phyloP scores from a whole-genome alignment of 2,797 vertebrate species.

The Mus spretus region DNA sequence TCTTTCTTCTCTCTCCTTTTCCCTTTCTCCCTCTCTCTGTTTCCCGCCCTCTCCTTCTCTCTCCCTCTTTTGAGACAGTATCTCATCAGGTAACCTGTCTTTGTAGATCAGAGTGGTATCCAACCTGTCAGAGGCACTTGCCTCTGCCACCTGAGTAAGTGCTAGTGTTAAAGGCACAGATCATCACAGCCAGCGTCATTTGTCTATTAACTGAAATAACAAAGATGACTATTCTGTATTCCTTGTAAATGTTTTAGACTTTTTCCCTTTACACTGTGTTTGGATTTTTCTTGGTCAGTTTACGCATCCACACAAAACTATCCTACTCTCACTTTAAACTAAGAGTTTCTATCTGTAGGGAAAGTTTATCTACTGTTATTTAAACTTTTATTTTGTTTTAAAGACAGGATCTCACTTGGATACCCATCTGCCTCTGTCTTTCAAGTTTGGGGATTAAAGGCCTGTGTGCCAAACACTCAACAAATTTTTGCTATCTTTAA shows the following conservation, averaged over 20 bases:
- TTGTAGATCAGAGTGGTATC: not conserved
- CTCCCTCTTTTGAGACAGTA: not conserved
- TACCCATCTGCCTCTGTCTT: not conserved
- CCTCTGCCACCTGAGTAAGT: not conserved
- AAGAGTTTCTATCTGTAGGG: not conserved
- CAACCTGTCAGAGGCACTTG: not conserved
- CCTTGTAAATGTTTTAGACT: slow-evolving; percentile 34
- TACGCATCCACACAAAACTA: not conserved
- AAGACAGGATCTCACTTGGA: not conserved
- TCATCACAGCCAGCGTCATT: too few species aligned
- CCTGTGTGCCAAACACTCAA: not conserved
- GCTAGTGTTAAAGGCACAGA: not conserved
- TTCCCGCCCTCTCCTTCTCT: too few species aligned
- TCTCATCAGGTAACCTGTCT: not conserved
- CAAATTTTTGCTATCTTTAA: slow-evolving; percentile 5
- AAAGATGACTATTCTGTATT: not conserved
- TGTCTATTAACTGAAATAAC: not conserved
- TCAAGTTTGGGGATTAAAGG: not conserved
- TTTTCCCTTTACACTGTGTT: slow-evolving; percentile 31
- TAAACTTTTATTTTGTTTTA: not conserved
- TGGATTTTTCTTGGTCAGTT: slow-evolving; percentile 27
- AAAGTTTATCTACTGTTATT: not conserved
- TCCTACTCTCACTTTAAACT: not conserved
- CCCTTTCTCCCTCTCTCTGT: not conserved
- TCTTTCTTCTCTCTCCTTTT: not conserved